These are phyloP conservation scores for Crotalus horridus DNA, from an alignment of 2,113 vertebrate species.

Conservation along the genomic window DNA sequence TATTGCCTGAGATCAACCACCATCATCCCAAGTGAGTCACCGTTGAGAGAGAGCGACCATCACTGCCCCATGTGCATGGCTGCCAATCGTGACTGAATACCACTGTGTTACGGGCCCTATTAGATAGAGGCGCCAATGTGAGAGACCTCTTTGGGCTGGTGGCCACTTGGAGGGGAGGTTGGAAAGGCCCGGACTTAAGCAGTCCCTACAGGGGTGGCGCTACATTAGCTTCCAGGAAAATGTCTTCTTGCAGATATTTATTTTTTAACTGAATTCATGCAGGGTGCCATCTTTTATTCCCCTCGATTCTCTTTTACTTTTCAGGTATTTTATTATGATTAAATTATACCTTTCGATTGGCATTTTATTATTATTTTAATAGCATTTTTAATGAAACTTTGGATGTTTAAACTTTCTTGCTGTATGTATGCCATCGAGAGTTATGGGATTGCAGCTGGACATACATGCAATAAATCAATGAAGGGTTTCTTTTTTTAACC, in stretches of 20 bases:
- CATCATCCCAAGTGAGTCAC: no score
- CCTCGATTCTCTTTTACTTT: not conserved
- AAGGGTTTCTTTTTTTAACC: slow-evolving; percentile 33
- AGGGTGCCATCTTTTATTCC: not conserved
- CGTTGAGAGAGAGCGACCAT: no score
- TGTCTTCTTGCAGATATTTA: not conserved
- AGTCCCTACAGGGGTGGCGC: no score
- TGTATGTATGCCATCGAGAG: not conserved
- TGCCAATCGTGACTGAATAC: no score
- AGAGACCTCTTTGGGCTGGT: no score
- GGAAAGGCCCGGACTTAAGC: no score
- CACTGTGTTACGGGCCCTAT: no score
- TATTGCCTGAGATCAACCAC: no score
- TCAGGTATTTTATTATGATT: not conserved
- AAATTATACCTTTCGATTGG: not conserved
- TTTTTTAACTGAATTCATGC: not conserved
- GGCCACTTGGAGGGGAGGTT: no score
- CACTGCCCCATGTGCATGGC: no score
- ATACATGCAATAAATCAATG: slow-evolving; percentile 3
- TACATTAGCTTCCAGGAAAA: not conserved
- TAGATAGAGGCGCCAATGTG: no score
- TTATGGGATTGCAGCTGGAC: not conserved
- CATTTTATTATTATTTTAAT: not conserved
- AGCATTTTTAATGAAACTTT: not conserved
- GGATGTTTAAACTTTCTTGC: not conserved